phyloP scores from a whole-genome alignment of 2,888 invertebrate species.

The Sinelater perroti region DNA sequence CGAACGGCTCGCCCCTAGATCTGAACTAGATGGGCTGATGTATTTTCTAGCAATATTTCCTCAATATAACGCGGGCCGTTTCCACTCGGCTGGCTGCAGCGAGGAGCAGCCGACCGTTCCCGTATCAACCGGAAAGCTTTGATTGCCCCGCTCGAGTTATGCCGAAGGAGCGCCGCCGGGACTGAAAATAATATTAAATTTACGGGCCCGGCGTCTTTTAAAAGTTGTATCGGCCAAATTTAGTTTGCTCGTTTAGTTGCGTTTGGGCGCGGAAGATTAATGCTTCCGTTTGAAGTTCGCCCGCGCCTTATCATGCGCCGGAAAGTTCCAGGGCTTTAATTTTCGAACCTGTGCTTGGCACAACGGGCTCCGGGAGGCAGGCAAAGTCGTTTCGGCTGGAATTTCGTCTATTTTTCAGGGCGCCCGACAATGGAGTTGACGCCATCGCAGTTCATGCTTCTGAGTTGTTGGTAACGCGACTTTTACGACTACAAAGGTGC shows the following conservation, averaged over 20 bases:
- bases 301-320: neutral
- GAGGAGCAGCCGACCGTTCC: constrained; percentile 39
- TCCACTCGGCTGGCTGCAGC: constrained; percentile 37
- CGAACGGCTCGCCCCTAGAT: constrained; percentile 28
- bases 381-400: constrained; percentile 5
- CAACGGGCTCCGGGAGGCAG: neutral
- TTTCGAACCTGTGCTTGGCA: constrained; percentile 12
- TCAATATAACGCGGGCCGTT: constrained; percentile 38
- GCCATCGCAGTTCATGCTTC: neutral
- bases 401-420: neutral
- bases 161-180: constrained; percentile 41
- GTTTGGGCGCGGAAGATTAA: constrained; percentile 24
- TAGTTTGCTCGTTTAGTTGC: constrained; percentile 36
- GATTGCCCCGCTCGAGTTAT: constrained; percentile 39
- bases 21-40: constrained; percentile 37
- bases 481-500: constrained; percentile 1
- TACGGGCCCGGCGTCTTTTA: constrained; percentile 44
- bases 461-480: neutral
- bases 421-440: neutral
- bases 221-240: constrained; percentile 40
- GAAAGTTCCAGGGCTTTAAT: constrained; percentile 16
- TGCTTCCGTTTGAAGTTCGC: constrained; percentile 22
- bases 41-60: constrained; percentile 42
- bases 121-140: constrained; percentile 40
- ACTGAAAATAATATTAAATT: constrained; percentile 48